Base-by-base conservation (phyloP, 2,888 invertebrate genomes). In the Heliconius sara region DNA sequence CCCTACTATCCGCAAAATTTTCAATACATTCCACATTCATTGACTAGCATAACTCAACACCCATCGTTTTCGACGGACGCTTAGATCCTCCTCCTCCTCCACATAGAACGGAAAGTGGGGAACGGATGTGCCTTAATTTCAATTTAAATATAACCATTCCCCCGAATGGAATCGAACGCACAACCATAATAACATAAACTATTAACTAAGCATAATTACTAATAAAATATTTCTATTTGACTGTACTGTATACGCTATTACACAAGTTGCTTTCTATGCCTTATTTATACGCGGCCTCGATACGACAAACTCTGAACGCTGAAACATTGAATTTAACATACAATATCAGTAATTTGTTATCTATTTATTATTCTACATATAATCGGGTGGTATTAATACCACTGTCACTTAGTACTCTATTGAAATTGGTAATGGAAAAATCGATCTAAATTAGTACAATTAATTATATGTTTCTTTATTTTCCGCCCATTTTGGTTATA, bases 301-400 rank as follows among this genome's bases (percentile, higher is more conserved):
- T 60, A 60, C 60, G 60, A 60, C 60, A 60, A 12, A 60, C 60
- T 60, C 10, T 60, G 60, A 19, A 60, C 60, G 60, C 60, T 60
- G n/a, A 60, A 60, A 77, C 80, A 79, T 30, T 76, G 71, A 76
- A 76, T 76, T 78, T 65, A 76, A 76, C 76, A 79, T 76, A 81
- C 73, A 81, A 79, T 79, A 71, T 73, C 63, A 30, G 76, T 78
- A 79, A 81, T 79, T 81, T 79, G 79, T 78, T 72, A 73, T 30
- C 47, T 63, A 80, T 80, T 78, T 67, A 72, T 52, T 72, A 75
- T 76, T 71, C 66, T 65, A 75, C 63, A 60, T 60, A n/a, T 60
- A 52, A 52, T 52, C 6, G n/a, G 22, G 19, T 75, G 43, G 27
- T 65, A 43, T 75, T 75, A 43, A 75, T 75, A 27, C 47, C 27